Evolutionary conservation across 2,797 vertebrate species (phyloP).

Genomic region (Amniataba percoides): DNA sequence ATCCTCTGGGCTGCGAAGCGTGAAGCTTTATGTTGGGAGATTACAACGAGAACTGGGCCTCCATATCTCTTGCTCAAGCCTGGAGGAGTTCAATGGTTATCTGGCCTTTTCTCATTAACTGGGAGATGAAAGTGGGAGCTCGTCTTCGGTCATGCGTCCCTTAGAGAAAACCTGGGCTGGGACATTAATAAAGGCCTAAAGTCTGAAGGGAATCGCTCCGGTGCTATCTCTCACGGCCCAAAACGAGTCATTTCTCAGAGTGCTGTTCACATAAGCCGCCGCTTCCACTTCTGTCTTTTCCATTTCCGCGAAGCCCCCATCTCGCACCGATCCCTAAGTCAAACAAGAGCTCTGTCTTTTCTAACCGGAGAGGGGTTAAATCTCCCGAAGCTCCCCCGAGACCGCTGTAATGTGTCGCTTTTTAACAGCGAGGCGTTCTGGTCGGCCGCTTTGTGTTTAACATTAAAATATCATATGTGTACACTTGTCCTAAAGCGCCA

Average conservation of each 20-base stretch:
- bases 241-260: slow-evolving; percentile 64
- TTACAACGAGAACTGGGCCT: slow-evolving; percentile 63
- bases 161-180: slow-evolving; percentile 73
- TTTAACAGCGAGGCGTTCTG: slow-evolving; percentile 32
- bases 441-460: slow-evolving; percentile 39
- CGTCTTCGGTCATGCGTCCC: slow-evolving; percentile 70
- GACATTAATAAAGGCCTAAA: slow-evolving; percentile 74
- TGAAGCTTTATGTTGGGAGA: slow-evolving; percentile 69
- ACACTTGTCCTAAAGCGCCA: slow-evolving; percentile 17
- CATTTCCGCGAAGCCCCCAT: slow-evolving; percentile 36
- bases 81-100: slow-evolving; percentile 73
- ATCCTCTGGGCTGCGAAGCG: slow-evolving; percentile 59
- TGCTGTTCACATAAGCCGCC: slow-evolving; percentile 44
- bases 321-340: slow-evolving; percentile 29
- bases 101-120: slow-evolving; percentile 81
- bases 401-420: slow-evolving; percentile 15
- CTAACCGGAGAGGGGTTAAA: slow-evolving; percentile 44
- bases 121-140: slow-evolving; percentile 76
- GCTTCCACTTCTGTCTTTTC: slow-evolving; percentile 51
- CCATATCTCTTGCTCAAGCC: slow-evolving; percentile 64
- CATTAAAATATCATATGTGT: slow-evolving; percentile 41
- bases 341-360: slow-evolving; percentile 28
- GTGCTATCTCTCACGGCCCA: slow-evolving; percentile 59
- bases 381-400: slow-evolving; percentile 19
- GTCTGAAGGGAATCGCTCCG: slow-evolving; percentile 68